These are phyloP conservation scores for Palythoa grandis DNA, from an alignment of 92 coral and sea anemone species.

Conservation along the genomic window DNA sequence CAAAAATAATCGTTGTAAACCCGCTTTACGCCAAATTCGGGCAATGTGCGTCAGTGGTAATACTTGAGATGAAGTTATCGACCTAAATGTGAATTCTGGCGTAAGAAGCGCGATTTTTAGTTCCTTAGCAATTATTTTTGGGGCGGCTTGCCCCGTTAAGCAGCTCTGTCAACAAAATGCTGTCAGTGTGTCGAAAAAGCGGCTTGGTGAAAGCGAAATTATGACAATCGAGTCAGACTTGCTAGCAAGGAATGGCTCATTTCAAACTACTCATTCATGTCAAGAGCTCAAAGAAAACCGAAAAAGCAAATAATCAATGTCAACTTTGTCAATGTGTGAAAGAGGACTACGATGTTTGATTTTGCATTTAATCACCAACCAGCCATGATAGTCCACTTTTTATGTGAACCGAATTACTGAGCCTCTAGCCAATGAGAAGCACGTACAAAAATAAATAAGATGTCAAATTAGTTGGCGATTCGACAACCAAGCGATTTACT, in stretches of 20 bases:
- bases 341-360: constrained; percentile 87
- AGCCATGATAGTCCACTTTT: constrained; percentile 74
- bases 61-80: not conserved
- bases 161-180: constrained; percentile 81
- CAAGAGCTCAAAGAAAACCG: constrained; percentile 91
- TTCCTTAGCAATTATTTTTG: constrained; percentile 69
- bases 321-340: constrained; percentile 87
- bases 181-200: constrained; percentile 72
- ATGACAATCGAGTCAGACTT: constrained; percentile 70
- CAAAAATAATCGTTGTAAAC: not conserved
- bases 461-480: constrained; percentile 51
- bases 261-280: constrained; percentile 71
- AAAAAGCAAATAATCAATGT: constrained; percentile 86
- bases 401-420: constrained; percentile 82
- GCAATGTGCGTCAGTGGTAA: constrained; percentile 36
- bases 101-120: constrained; percentile 28
- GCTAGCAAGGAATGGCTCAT: constrained; percentile 26
- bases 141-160: constrained; percentile 45
- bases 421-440: constrained; percentile 61
- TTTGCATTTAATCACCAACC: constrained; percentile 80
- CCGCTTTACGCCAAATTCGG: not conserved
- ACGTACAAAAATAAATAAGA: constrained; percentile 62
- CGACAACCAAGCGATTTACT: constrained; percentile 10
- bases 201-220: constrained; percentile 74
- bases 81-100: constrained; percentile 44